Percentiles rank a stretch among this genome's conserved stretches.
Evolutionary conservation across 2,797 vertebrate genomes (phyloP).

Genomic region (Cetoscarus ocellatus): DNA sequence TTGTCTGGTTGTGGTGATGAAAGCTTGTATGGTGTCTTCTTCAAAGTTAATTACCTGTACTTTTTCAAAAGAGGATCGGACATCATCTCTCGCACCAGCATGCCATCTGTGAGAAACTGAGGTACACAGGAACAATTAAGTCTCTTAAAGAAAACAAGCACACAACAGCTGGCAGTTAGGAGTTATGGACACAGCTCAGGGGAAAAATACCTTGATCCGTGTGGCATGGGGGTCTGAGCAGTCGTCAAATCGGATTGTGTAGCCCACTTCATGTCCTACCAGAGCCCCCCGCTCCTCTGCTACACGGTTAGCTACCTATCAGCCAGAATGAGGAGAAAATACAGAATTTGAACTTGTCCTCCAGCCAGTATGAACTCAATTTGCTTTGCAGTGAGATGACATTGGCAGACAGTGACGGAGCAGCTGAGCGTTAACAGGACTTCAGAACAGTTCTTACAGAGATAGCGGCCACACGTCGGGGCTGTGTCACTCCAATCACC

Average conservation of each 20-base stretch:
- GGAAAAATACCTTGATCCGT: slow-evolving; percentile 91
- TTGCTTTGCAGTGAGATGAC: slow-evolving; percentile 28
- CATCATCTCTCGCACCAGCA: slow-evolving; percentile 99
- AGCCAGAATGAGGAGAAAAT: slow-evolving; percentile 4
- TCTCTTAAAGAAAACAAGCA: slow-evolving; percentile 4
- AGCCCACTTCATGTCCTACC: slow-evolving; percentile 97
- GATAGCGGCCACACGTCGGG: slow-evolving; percentile 95
- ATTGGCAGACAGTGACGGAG: slow-evolving; percentile 12
- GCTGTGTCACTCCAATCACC: slow-evolving; percentile 97
- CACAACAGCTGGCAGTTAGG: not conserved
- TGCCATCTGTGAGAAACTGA: slow-evolving; percentile 98
- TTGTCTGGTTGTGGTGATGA: not conserved
- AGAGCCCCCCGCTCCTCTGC: slow-evolving; percentile 96
- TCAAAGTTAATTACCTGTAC: slow-evolving; percentile 89
- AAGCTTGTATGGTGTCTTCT: not conserved
- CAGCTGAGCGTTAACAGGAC: slow-evolving; percentile 9
- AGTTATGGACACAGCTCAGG: not conserved
- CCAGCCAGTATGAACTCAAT: not conserved
- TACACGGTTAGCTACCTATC: slow-evolving; percentile 93
- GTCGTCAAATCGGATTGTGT: slow-evolving; percentile 98
- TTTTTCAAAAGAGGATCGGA: slow-evolving; percentile 95
- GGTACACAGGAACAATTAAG: slow-evolving; percentile 17
- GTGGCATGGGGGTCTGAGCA: slow-evolving; percentile 93
- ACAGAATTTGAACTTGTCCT: slow-evolving; percentile 13
- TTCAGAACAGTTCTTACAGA: slow-evolving; percentile 86